Percentiles rank a stretch among this genome's conserved stretches.
Conservation (phyloP, 92 coral and sea anemone species). For the Palythoa heliodiscus region DNA sequence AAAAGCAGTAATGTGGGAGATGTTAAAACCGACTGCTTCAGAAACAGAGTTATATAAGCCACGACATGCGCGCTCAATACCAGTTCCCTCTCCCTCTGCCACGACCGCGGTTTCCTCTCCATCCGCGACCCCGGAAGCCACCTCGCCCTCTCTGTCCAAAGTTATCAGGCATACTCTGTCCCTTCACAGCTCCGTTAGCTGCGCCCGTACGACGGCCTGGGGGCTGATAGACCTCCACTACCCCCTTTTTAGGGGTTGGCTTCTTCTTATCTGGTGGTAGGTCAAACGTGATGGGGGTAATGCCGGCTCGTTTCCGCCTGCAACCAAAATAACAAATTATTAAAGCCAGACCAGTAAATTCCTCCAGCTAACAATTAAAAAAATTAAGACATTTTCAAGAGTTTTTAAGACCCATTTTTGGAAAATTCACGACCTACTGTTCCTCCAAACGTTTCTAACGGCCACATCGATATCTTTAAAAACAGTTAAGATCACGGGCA, state of each 20-base stretch:
- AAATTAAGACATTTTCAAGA: no score
- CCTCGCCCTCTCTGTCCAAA: conserved; percentile 61
- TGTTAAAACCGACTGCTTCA: neutral
- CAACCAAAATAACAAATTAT: neutral
- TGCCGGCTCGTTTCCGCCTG: conserved; percentile 97
- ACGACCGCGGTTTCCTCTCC: conserved; percentile 63
- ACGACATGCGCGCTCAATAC: neutral
- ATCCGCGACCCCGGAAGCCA: conserved; percentile 64
- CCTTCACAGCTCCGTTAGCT: conserved; percentile 86
- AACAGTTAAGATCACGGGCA: no score
- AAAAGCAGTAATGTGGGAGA: neutral
- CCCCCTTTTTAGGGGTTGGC: conserved; percentile 50
- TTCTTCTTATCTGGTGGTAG: conserved; percentile 85
- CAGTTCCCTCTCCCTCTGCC: conserved; percentile 50
- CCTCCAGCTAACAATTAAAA: no score
- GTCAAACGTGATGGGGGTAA: conserved; percentile 96
- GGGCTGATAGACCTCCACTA: conserved; percentile 65
- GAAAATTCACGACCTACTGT: no score
- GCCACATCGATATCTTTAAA: no score
- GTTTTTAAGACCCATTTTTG: no score
- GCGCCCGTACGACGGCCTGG: conserved; percentile 87
- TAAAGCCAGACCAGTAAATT: no score
- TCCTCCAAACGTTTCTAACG: no score
- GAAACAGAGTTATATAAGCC: neutral
- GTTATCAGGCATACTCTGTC: conserved; percentile 85